Conservation (phyloP, 1,140 invertebrate genomes). For the Paralvinella palmiformis region DNA sequence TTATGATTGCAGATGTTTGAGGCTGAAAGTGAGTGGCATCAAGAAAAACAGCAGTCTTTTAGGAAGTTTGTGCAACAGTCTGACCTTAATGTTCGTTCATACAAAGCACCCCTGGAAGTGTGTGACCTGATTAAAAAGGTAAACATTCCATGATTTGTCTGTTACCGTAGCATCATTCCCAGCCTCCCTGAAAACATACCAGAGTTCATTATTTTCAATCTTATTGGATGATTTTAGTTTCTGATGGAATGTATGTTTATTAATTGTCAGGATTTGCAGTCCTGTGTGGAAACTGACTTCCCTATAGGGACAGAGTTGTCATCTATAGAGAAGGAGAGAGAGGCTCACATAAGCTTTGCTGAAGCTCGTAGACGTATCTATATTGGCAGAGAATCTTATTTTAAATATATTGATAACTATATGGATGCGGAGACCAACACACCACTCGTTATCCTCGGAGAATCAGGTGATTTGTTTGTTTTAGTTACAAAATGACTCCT, state of each 20-base stretch:
- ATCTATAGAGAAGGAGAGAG: constrained; percentile 25
- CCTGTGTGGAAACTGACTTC: constrained; percentile 30
- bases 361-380: constrained; percentile 28
- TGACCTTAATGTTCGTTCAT: constrained; percentile 19
- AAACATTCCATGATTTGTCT: background rate
- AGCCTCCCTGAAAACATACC: no score
- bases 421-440: constrained; percentile 17
- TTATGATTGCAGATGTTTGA: background rate
- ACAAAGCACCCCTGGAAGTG: constrained; percentile 23
- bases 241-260: constrained; percentile 10
- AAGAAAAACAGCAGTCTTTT: constrained; percentile 21
- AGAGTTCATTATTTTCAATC: no score
- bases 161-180: background rate
- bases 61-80: constrained; percentile 17
- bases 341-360: constrained; percentile 33
- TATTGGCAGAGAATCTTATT: constrained; percentile 32
- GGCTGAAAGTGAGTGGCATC: constrained; percentile 26
- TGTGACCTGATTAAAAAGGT: constrained; percentile 31
- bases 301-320: constrained; percentile 30
- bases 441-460: constrained; percentile 33
- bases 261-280: constrained; percentile 25
- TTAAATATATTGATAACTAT: constrained; percentile 24
- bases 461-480: constrained; percentile 35
- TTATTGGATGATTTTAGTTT: background rate
- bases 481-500: no score